phyloP scores from a whole-genome alignment of 2,888 invertebrate species.

The Acanthosepion lycidas region DNA sequence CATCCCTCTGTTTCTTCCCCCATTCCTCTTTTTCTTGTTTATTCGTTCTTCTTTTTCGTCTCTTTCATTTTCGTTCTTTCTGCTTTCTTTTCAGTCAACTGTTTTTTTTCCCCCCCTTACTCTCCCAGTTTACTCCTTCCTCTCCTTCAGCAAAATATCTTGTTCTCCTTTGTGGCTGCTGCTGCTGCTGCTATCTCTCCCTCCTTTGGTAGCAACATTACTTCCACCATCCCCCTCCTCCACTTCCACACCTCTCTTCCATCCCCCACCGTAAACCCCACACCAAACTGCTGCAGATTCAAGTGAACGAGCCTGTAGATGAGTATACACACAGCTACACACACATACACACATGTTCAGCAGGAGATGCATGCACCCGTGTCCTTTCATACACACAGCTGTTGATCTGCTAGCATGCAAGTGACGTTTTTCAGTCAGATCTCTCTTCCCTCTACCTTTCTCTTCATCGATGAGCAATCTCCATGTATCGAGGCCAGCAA shows the following conservation, averaged over 20 bases:
- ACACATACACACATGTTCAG: not conserved
- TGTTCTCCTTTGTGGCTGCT: not conserved
- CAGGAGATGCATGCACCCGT: not conserved
- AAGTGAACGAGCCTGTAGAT: not conserved
- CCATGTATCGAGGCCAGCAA: not conserved
- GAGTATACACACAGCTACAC: not conserved
- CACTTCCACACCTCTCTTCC: not conserved
- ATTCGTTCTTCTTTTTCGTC: not conserved
- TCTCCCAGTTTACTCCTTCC: not conserved
- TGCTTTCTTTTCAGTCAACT: not conserved
- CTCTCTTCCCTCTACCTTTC: not conserved
- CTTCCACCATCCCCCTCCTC: too few species aligned
- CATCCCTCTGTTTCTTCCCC: not conserved
- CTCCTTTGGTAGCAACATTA: too few species aligned
- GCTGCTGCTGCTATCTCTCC: not conserved
- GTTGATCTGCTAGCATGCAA: not conserved
- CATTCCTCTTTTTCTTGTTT: not conserved
- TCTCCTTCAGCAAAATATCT: not conserved
- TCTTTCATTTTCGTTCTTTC: too few species aligned
- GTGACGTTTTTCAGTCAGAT: conserved; percentile 18
- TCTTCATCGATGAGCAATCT: conserved; percentile 6
- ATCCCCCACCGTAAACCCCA: not conserved
- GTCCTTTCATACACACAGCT: not conserved
- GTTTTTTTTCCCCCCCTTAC: not conserved
- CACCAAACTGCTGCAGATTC: not conserved